Evolutionary conservation across 2,888 invertebrate species (phyloP).

Genomic region (Drosophila algonquin): DNA sequence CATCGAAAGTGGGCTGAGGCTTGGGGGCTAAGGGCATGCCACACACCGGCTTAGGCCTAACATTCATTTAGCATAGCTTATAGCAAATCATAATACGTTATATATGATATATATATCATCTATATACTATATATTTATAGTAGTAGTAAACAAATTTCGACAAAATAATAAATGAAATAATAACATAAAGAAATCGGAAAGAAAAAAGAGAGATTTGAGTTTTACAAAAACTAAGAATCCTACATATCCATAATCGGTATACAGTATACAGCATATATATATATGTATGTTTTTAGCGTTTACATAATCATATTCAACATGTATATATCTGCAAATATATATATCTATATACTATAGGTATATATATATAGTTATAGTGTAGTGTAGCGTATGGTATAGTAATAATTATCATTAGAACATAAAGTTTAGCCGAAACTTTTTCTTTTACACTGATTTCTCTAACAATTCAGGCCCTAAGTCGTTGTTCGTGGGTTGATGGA

Average conservation of each 20-base stretch:
- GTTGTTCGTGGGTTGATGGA: slow-evolving; percentile 35
- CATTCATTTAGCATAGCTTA: slow-evolving; percentile 67
- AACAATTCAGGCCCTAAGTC: slow-evolving; percentile 50
- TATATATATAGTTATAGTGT: slow-evolving; percentile 30
- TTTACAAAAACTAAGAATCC: slow-evolving; percentile 55
- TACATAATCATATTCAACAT: slow-evolving; percentile 54
- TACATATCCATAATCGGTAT: slow-evolving; percentile 64
- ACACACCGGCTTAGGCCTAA: slow-evolving; percentile 34
- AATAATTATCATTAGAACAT: slow-evolving; percentile 76
- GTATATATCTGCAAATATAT: slow-evolving; percentile 50
- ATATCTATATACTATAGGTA: slow-evolving; percentile 21
- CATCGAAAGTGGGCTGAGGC: slow-evolving; percentile 51
- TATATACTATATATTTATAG: slow-evolving; percentile 11
- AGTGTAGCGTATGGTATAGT: slow-evolving; percentile 52
- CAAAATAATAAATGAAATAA: slow-evolving; percentile 50
- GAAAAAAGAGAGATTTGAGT: slow-evolving; percentile 41
- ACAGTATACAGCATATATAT: slow-evolving; percentile 54
- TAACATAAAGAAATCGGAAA: slow-evolving; percentile 40
- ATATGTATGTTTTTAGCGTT: slow-evolving; percentile 31
- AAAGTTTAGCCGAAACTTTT: slow-evolving; percentile 46
- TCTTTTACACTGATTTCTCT: slow-evolving; percentile 15
- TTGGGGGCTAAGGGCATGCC: slow-evolving; percentile 5
- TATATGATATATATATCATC: slow-evolving; percentile 24
- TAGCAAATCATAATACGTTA: slow-evolving; percentile 76
- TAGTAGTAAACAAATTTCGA: slow-evolving; percentile 54